Percentiles rank a stretch among this genome's conserved stretches.
Conservation (phyloP, 2,797 vertebrate species). For the Orientallactaga sibirica region DNA sequence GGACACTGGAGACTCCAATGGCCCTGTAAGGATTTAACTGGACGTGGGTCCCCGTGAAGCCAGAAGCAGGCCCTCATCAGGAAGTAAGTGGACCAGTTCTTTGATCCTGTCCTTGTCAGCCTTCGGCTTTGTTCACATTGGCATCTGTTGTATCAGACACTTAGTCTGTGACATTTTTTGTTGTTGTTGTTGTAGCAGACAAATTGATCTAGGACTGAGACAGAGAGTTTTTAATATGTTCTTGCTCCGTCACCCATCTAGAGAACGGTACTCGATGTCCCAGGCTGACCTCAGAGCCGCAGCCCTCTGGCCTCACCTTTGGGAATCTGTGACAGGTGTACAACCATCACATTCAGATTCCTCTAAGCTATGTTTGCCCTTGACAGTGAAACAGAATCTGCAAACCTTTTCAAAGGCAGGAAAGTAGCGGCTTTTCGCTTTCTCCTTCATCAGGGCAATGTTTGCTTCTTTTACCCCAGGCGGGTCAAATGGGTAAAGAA, state of each 20-base stretch:
- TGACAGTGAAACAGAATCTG: background rate
- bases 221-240: background rate
- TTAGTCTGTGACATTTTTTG: background rate
- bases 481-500: background rate
- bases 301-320: background rate
- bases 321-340: background rate
- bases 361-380: no score
- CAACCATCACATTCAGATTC: background rate
- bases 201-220: background rate
- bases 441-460: slow-evolving; percentile 44
- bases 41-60: background rate
- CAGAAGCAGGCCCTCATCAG: no score
- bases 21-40: background rate
- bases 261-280: no score
- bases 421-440: slow-evolving; percentile 64
- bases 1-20: no score
- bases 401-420: slow-evolving; percentile 81
- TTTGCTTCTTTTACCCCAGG: slow-evolving; percentile 65
- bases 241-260: background rate
- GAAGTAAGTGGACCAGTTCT: background rate
- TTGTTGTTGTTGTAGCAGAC: background rate
- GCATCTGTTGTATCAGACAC: background rate
- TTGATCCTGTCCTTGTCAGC: background rate
- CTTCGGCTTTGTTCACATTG: background rate
- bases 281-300: no score